Conservation (phyloP, 2,888 invertebrate genomes). For the Pherbina coryleti region DNA sequence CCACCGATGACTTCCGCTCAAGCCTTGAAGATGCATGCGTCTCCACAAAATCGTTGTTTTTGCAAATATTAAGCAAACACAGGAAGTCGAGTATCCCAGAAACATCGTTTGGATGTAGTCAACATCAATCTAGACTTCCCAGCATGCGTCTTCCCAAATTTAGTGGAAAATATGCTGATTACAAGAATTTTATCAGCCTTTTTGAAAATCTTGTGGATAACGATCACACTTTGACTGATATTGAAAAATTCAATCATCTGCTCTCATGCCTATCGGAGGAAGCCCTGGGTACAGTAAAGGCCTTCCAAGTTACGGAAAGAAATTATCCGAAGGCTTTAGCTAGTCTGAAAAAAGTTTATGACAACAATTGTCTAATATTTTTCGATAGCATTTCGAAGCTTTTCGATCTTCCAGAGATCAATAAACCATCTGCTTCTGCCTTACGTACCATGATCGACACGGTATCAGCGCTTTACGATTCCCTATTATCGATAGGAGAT, state of each 20-base stretch:
- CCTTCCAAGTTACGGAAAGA: slow-evolving; percentile 40
- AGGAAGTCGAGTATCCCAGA: neutral
- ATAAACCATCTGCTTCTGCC: slow-evolving; percentile 44
- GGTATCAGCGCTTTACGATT: slow-evolving; percentile 37
- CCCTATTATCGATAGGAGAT: slow-evolving; percentile 36
- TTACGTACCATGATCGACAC: slow-evolving; percentile 44
- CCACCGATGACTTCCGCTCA: too few species aligned
- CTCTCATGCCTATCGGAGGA: slow-evolving; percentile 41
- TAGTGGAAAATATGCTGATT: slow-evolving; percentile 26
- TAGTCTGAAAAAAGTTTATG: slow-evolving; percentile 35
- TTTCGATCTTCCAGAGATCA: slow-evolving; percentile 44
- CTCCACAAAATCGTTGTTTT: neutral
- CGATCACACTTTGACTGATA: slow-evolving; percentile 24
- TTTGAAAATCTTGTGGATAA: slow-evolving; percentile 30
- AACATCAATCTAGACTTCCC: slow-evolving; percentile 12
- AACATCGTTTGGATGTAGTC: neutral
- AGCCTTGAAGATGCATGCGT: slow-evolving; percentile 22
- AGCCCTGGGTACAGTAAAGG: slow-evolving; percentile 41
- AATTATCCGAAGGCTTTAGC: slow-evolving; percentile 43
- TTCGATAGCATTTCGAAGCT: slow-evolving; percentile 42
- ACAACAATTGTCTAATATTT: slow-evolving; percentile 45
- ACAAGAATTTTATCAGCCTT: slow-evolving; percentile 37
- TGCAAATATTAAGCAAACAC: neutral
- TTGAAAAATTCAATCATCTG: slow-evolving; percentile 40
- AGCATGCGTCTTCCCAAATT: too few species aligned